Percentiles rank a stretch among this genome's conserved stretches.
Conservation (phyloP, 2,888 invertebrate genomes). For the Palloptera scutellata region DNA sequence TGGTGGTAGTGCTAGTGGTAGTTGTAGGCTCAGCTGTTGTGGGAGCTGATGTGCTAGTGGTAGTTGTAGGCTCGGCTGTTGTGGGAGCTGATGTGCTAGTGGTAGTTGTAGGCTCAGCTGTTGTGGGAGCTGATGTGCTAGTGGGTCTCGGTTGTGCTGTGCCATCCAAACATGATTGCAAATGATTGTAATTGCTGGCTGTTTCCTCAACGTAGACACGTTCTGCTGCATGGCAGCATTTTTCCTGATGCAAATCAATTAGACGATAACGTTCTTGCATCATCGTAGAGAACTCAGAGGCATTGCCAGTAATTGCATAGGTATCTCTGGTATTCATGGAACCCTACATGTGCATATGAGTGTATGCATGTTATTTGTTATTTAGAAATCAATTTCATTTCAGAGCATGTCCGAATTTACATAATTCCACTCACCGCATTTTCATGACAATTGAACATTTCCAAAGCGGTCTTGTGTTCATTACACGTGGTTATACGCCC, state of each 20-base stretch:
- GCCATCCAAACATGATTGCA: slow-evolving; percentile 54
- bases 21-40: slow-evolving; percentile 11
- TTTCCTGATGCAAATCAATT: slow-evolving; percentile 49
- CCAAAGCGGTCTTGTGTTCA: slow-evolving; percentile 44
- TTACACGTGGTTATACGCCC: slow-evolving; percentile 41
- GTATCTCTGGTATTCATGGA: slow-evolving; percentile 52
- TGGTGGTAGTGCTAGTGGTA: background rate
- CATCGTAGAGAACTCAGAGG: slow-evolving; percentile 48
- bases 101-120: slow-evolving; percentile 6
- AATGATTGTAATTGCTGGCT: slow-evolving; percentile 50
- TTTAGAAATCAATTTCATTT: background rate
- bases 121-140: slow-evolving; percentile 30
- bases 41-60: slow-evolving; percentile 28
- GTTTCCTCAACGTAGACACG: slow-evolving; percentile 50
- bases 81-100: slow-evolving; percentile 34
- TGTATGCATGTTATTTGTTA: background rate
- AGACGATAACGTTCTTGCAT: slow-evolving; percentile 53
- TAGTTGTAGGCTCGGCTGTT: slow-evolving; percentile 2
- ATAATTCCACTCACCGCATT: slow-evolving; percentile 46
- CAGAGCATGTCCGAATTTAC: background rate
- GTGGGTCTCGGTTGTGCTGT: slow-evolving; percentile 41
- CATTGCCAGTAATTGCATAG: slow-evolving; percentile 56
- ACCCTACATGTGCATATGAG: slow-evolving; percentile 43
- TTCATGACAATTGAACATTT: slow-evolving; percentile 51
- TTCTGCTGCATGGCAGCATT: slow-evolving; percentile 49